These are phyloP conservation scores for Eupleurogrammus muticus DNA, from an alignment of 2,797 vertebrate species.

Conservation along the genomic window DNA sequence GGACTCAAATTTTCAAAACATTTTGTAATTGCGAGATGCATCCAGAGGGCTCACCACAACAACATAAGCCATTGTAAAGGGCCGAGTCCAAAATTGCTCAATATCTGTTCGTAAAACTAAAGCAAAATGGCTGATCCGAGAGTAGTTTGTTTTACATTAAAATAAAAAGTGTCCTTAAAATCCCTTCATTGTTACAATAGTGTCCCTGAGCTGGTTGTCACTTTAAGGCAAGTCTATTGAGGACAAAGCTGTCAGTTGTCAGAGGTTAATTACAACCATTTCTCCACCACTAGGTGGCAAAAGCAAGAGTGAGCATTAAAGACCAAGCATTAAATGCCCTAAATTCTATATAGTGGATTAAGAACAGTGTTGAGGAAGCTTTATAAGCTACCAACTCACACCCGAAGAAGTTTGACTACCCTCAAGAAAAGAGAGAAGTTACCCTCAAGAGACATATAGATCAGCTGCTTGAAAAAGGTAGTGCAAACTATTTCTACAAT, in stretches of 20 bases:
- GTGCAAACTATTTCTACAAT: too few species aligned
- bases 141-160: conserved; percentile 39
- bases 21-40: conserved; percentile 7
- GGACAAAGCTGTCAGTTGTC: neutral
- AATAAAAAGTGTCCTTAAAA: conserved; percentile 31
- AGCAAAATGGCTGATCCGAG: conserved; percentile 27
- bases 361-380: conserved; percentile 5
- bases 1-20: neutral
- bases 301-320: conserved; percentile 36
- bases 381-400: too few species aligned
- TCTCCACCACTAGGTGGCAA: conserved; percentile 74
- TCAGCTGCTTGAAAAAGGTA: too few species aligned
- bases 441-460: too few species aligned
- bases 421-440: too few species aligned
- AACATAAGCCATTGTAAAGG: conserved; percentile 16
- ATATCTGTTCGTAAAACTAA: conserved; percentile 30
- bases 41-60: too few species aligned
- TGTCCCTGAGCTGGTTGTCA: conserved; percentile 18
- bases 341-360: conserved; percentile 48
- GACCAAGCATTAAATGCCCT: conserved; percentile 17
- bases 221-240: conserved; percentile 4
- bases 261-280: conserved; percentile 17
- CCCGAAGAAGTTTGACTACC: too few species aligned
- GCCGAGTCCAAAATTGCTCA: neutral
- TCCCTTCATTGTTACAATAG: conserved; percentile 20